A percentile compares a stretch with the other conserved stretches of the same genome.
Conservation (phyloP, 2,888 invertebrate species). For the Noctua janthina region DNA sequence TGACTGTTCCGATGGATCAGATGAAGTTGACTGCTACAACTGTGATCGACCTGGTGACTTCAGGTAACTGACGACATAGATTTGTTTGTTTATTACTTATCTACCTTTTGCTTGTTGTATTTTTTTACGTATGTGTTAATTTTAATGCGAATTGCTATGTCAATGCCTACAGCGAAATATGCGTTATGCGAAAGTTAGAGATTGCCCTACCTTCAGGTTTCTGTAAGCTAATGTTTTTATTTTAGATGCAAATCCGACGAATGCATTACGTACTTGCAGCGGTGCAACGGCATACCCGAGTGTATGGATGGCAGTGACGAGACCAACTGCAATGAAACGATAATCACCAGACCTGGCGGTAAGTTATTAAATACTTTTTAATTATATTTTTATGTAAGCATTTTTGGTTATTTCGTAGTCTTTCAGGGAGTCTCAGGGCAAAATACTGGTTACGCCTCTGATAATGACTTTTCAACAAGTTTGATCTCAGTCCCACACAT, state of each 20-base stretch:
- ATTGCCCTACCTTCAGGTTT: conserved; percentile 28
- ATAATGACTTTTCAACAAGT: no score
- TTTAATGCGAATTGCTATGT: conserved; percentile 47
- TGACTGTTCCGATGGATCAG: conserved; percentile 91
- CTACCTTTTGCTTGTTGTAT: neutral
- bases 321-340: conserved; percentile 84
- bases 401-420: neutral
- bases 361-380: conserved; percentile 46
- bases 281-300: conserved; percentile 91
- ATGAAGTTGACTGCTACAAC: conserved; percentile 85
- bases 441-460: neutral
- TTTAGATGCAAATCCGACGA: conserved; percentile 86
- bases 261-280: conserved; percentile 83
- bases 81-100: conserved; percentile 20
- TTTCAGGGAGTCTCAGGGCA: neutral
- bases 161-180: conserved; percentile 54
- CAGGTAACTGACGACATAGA: conserved; percentile 78
- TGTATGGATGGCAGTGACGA: conserved; percentile 91
- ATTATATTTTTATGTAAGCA: neutral
- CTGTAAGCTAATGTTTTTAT: conserved; percentile 66
- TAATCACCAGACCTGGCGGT: conserved; percentile 72
- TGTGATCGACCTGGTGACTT: conserved; percentile 82
- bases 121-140: conserved; percentile 11
- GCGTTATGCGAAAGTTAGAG: conserved; percentile 37
- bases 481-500: no score